Conservation (phyloP, 1,140 invertebrate species). For the Leucophenga varia region DNA sequence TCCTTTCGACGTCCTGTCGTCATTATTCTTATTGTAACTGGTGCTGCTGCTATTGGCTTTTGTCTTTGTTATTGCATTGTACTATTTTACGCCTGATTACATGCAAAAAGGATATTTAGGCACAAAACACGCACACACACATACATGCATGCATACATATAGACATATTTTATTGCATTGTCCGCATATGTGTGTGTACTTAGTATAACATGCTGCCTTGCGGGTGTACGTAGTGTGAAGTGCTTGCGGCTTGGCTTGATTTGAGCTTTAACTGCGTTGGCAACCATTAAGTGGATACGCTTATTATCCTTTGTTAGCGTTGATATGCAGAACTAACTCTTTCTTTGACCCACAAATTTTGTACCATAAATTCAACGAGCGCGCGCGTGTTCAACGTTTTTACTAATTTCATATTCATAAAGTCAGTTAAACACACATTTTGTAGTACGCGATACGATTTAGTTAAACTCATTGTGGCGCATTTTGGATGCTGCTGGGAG, state of each 20-base stretch:
- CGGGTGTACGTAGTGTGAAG: no score
- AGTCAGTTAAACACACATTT: constrained; percentile 38
- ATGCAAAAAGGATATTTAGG: constrained; percentile 42
- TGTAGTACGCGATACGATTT: no score
- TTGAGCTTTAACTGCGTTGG: constrained; percentile 30
- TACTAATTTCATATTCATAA: constrained; percentile 52
- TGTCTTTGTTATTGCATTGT: constrained; percentile 44
- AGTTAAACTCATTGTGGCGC: no score
- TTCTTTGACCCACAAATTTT: background rate
- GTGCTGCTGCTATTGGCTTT: no score
- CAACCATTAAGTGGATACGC: constrained; percentile 52
- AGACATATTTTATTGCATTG: constrained; percentile 6
- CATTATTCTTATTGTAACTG: no score
- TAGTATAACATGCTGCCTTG: no score
- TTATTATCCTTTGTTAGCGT: constrained; percentile 47
- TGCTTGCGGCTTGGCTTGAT: constrained; percentile 41
- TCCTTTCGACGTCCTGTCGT: no score
- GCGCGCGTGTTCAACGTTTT: constrained; percentile 13
- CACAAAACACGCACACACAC: constrained; percentile 9
- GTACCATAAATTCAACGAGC: background rate
- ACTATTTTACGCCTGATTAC: constrained; percentile 53
- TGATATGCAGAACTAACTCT: constrained; percentile 43
- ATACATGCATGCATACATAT: constrained; percentile 13
- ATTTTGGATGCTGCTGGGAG: no score
- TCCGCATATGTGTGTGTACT: constrained; percentile 2